A percentile compares a stretch with the other conserved stretches of the same genome.
These are phyloP conservation scores for Hydrozoanthus tunicans DNA, from an alignment of 64 coral and sea anemone species.

Conservation along the genomic window DNA sequence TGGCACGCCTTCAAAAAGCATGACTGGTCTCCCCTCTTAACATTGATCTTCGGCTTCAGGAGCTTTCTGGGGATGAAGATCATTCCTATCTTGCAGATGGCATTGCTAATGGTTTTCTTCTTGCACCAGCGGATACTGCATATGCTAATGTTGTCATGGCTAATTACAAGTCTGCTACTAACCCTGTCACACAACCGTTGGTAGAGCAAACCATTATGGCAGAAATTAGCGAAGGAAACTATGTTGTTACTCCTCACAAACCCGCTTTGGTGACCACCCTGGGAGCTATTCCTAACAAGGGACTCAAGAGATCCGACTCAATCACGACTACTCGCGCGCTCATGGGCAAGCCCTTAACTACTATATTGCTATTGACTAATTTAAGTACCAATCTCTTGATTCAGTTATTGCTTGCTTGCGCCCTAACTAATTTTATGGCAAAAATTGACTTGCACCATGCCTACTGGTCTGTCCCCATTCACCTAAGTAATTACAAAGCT, in stretches of 20 bases:
- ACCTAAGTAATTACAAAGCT: not conserved
- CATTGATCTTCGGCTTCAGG: conserved; percentile 1
- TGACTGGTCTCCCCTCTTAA: conserved; percentile 3
- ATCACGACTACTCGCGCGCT: conserved; percentile 46
- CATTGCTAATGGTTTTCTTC: not conserved
- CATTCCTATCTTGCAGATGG: conserved; percentile 2
- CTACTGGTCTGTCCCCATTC: conserved; percentile 56
- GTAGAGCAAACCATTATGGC: conserved; percentile 43
- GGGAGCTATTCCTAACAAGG: conserved; percentile 62
- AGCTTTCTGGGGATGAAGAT: not conserved
- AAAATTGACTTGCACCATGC: conserved; percentile 43
- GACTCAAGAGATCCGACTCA: conserved; percentile 21
- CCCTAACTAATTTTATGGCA: conserved; percentile 46
- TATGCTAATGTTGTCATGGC: conserved; percentile 17
- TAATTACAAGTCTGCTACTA: conserved; percentile 36
- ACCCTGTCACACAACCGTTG: not conserved
- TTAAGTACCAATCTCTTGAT: conserved; percentile 44
- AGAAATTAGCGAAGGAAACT: conserved; percentile 47
- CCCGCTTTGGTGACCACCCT: conserved; percentile 16
- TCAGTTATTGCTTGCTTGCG: not conserved
- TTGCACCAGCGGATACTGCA: conserved; percentile 1
- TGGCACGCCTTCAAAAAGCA: not conserved
- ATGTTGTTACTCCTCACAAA: conserved; percentile 5
- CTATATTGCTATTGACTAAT: conserved; percentile 35
- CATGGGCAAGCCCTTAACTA: conserved; percentile 53